Percentiles rank a stretch among this genome's conserved stretches.
phyloP scores from a whole-genome alignment of 2,888 invertebrate species.

The Chrysolina oricalcia region DNA sequence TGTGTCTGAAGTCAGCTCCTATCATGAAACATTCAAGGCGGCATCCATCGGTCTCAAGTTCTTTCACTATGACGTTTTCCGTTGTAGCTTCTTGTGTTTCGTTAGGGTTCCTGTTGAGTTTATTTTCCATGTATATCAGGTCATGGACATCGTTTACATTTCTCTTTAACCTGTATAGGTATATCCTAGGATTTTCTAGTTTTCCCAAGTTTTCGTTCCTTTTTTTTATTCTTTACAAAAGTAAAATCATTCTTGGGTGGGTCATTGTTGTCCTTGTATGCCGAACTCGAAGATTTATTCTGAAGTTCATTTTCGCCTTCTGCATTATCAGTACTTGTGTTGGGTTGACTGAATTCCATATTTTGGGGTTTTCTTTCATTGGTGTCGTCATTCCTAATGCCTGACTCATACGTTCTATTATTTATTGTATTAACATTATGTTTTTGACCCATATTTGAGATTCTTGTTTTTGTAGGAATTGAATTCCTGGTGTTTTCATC shows the following conservation, averaged over 20 bases:
- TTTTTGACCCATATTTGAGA: background rate
- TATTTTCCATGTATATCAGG: background rate
- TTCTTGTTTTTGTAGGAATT: background rate
- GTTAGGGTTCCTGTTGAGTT: background rate
- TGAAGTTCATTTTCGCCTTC: constrained; percentile 13
- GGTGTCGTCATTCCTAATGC: background rate
- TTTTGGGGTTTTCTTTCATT: background rate
- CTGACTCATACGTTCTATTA: background rate
- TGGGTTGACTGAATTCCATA: background rate
- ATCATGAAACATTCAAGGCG: background rate
- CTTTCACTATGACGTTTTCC: constrained; percentile 1
- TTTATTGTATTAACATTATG: background rate
- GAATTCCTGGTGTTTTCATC: background rate
- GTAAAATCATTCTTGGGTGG: constrained; percentile 19
- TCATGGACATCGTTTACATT: background rate
- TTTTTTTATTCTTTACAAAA: constrained; percentile 20
- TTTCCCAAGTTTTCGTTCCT: constrained; percentile 25
- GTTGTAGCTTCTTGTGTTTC: background rate
- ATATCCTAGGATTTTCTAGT: background rate
- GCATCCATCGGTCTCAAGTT: background rate
- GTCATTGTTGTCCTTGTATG: constrained; percentile 22
- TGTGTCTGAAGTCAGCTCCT: too few species aligned
- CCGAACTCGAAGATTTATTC: constrained; percentile 21
- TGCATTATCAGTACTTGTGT: background rate
- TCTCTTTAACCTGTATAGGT: background rate